Conservation (phyloP, 1,140 invertebrate species). For the Drosophila azteca region DNA sequence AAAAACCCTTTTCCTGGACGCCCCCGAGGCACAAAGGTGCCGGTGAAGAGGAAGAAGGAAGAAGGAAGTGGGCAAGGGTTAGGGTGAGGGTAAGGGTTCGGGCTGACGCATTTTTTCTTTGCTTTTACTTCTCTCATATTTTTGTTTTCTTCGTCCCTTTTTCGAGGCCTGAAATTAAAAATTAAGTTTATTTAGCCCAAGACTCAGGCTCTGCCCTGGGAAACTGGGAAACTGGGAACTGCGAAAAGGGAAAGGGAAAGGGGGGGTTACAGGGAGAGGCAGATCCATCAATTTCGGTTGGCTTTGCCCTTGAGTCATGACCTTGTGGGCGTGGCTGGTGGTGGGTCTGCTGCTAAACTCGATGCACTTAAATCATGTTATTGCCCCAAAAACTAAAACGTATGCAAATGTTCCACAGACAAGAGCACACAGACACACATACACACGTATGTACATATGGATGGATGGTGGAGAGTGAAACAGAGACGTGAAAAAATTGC, state of each 20-base stretch:
- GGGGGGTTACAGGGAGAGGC: background rate
- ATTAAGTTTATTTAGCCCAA: constrained; percentile 64
- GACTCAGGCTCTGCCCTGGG: background rate
- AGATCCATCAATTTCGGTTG: constrained; percentile 34
- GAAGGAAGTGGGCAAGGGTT: background rate
- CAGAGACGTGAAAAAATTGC: constrained; percentile 29
- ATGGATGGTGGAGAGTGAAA: background rate
- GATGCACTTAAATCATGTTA: constrained; percentile 25
- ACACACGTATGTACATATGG: background rate
- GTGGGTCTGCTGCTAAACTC: too few species aligned
- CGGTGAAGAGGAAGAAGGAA: constrained; percentile 4
- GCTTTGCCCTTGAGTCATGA: constrained; percentile 68
- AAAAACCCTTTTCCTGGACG: constrained; percentile 57
- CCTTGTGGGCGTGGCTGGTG: constrained; percentile 53
- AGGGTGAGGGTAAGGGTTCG: constrained; percentile 30
- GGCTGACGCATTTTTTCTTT: constrained; percentile 61
- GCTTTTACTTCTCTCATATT: constrained; percentile 61
- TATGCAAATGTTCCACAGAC: constrained; percentile 74
- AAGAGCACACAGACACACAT: background rate
- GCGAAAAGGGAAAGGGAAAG: background rate
- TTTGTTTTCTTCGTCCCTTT: constrained; percentile 30
- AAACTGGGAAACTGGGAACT: too few species aligned
- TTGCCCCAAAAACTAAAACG: constrained; percentile 46
- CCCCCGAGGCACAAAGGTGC: constrained; percentile 14
- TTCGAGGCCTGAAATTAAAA: constrained; percentile 58